Evolutionary conservation across 2,797 vertebrate genomes (phyloP).

Genomic region (Naso thynnoides): DNA sequence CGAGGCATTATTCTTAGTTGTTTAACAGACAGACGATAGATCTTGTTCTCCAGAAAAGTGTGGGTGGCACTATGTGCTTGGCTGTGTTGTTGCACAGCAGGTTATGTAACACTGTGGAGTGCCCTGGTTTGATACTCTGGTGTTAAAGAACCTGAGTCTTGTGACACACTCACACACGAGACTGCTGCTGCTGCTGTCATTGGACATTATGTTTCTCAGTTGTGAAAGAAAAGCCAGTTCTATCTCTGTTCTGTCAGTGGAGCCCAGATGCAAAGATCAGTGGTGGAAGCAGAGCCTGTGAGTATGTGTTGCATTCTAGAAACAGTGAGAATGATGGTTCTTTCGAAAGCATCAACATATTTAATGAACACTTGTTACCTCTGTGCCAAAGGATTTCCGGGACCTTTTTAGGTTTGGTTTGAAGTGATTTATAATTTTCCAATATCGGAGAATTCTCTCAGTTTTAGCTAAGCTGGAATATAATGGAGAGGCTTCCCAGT

Average conservation of each 20-base stretch:
- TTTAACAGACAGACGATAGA: slow-evolving; percentile 56
- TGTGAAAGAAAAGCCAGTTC: slow-evolving; percentile 23
- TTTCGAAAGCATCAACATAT: slow-evolving; percentile 16
- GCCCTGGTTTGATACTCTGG: slow-evolving; percentile 54
- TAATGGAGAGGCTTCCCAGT: slow-evolving; percentile 8
- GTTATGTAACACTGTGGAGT: slow-evolving; percentile 64
- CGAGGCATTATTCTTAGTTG: slow-evolving; percentile 47
- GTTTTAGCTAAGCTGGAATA: neutral
- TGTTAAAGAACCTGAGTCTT: slow-evolving; percentile 61
- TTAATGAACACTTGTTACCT: neutral
- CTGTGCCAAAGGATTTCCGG: neutral
- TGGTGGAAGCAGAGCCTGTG: slow-evolving; percentile 17
- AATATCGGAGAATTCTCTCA: neutral
- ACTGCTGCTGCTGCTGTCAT: slow-evolving; percentile 16
- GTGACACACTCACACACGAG: slow-evolving; percentile 39
- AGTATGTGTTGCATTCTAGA: slow-evolving; percentile 31
- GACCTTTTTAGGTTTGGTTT: slow-evolving; percentile 15
- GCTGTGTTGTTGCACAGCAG: slow-evolving; percentile 52
- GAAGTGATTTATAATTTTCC: neutral
- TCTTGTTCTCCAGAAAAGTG: slow-evolving; percentile 39
- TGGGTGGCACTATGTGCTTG: slow-evolving; percentile 45
- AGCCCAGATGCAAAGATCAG: neutral
- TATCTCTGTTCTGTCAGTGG: slow-evolving; percentile 23
- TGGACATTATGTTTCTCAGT: slow-evolving; percentile 29
- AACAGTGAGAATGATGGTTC: neutral